phyloP scores from a whole-genome alignment of 2,113 vertebrate species.

The Lutjanus erythropterus region DNA sequence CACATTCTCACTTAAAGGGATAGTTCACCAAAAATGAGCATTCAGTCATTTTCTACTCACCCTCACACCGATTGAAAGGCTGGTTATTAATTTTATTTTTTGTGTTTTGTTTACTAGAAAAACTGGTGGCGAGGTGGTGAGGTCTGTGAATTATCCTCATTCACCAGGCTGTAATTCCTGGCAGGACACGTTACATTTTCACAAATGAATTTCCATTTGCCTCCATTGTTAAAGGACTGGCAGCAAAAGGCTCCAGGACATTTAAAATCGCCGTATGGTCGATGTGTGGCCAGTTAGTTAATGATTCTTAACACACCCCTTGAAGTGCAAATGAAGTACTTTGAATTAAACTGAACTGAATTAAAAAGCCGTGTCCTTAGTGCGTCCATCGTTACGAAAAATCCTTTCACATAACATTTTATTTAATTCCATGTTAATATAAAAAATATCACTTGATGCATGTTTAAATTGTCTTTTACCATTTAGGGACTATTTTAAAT shows the following conservation, averaged over 20 bases:
- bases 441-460: neutral
- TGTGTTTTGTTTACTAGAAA: neutral
- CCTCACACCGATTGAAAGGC: too few species aligned
- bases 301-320: conserved; percentile 19
- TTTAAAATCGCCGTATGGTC: neutral
- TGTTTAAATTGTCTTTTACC: too few species aligned
- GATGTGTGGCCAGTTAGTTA: conserved; percentile 1
- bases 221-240: neutral
- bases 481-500: too few species aligned
- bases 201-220: conserved; percentile 7
- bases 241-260: neutral
- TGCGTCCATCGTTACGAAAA: neutral
- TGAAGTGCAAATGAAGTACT: neutral
- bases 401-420: neutral
- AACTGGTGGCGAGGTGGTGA: neutral
- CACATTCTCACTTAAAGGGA: too few species aligned
- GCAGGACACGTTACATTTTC: neutral
- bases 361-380: too few species aligned
- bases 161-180: neutral
- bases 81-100: too few species aligned
- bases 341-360: neutral
- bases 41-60: too few species aligned
- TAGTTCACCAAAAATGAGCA: too few species aligned
- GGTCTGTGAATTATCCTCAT: neutral
- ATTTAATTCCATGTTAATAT: neutral